These are phyloP conservation scores for Triplophysa siluroides DNA, from an alignment of 2,113 vertebrate genomes.

Conservation along the genomic window DNA sequence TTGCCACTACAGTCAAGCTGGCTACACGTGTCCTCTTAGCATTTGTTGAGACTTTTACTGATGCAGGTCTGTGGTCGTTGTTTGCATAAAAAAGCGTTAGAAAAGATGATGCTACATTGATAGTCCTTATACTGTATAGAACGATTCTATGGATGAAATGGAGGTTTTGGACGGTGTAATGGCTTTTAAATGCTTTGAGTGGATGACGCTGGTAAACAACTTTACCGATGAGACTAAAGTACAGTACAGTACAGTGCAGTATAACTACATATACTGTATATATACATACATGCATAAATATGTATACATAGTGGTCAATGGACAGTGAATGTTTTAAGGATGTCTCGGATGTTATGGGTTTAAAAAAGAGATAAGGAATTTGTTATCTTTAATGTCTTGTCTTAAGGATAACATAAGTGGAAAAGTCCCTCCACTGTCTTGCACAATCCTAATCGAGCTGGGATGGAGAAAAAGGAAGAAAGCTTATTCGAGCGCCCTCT, in stretches of 20 bases:
- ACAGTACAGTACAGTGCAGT: conserved; percentile 16
- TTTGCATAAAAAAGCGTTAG: neutral
- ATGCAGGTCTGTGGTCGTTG: neutral
- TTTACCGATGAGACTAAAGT: conserved; percentile 31
- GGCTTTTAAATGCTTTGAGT: conserved; percentile 8
- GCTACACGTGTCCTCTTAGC: too few species aligned
- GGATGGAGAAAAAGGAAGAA: neutral
- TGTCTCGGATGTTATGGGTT: neutral
- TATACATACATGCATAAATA: neutral
- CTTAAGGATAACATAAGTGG: neutral
- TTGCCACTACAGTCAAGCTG: neutral
- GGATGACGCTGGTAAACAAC: neutral
- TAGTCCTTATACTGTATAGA: neutral
- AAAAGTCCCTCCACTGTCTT: neutral
- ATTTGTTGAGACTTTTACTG: neutral
- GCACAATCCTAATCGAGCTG: neutral
- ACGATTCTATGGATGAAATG: conserved; percentile 25
- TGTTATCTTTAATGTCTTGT: neutral
- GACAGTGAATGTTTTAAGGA: conserved; percentile 10
- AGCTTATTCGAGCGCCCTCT: neutral
- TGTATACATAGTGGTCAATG: neutral
- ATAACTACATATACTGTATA: conserved; percentile 3
- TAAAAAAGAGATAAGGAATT: neutral
- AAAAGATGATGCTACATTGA: conserved; percentile 32
- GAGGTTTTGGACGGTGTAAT: conserved; percentile 23